Conservation (phyloP, 92 coral and sea anemone species). For the Diadumene lineata region DNA sequence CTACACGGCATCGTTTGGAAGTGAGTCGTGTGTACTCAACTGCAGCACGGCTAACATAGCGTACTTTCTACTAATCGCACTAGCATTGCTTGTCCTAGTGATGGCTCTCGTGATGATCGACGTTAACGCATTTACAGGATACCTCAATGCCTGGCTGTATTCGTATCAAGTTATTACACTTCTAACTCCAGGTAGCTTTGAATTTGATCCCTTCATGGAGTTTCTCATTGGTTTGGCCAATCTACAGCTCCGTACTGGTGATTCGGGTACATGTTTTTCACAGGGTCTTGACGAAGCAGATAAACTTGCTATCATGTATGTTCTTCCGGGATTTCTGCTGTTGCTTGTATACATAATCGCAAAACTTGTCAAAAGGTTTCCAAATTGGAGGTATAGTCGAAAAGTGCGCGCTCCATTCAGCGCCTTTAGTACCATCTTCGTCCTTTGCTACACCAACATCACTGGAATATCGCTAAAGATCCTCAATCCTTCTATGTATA, state of each 20-base stretch:
- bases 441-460: conserved; percentile 88
- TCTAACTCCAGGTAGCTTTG: conserved; percentile 51
- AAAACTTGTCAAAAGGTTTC: conserved; percentile 47
- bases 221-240: conserved; percentile 79
- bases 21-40: conserved; percentile 49
- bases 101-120: conserved; percentile 63
- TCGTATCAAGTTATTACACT: conserved; percentile 81
- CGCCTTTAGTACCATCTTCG: conserved; percentile 88
- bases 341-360: conserved; percentile 61
- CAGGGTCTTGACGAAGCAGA: conserved; percentile 74
- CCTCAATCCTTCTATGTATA: conserved; percentile 65
- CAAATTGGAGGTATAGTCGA: conserved; percentile 70
- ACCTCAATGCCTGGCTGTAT: conserved; percentile 86
- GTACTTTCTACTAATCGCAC: conserved; percentile 44
- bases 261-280: conserved; percentile 74
- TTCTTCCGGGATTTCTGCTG: conserved; percentile 72
- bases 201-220: conserved; percentile 73
- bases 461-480: conserved; percentile 84
- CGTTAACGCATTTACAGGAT: conserved; percentile 82
- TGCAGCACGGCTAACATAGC: conserved; percentile 58
- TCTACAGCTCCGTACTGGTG: conserved; percentile 49
- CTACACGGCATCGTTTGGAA: conserved; percentile 56
- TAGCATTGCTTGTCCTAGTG: conserved; percentile 46
- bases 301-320: conserved; percentile 75
- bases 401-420: conserved; percentile 72